phyloP scores from a whole-genome alignment of 2,888 invertebrate genomes.

The Drosophila multiciliata region DNA sequence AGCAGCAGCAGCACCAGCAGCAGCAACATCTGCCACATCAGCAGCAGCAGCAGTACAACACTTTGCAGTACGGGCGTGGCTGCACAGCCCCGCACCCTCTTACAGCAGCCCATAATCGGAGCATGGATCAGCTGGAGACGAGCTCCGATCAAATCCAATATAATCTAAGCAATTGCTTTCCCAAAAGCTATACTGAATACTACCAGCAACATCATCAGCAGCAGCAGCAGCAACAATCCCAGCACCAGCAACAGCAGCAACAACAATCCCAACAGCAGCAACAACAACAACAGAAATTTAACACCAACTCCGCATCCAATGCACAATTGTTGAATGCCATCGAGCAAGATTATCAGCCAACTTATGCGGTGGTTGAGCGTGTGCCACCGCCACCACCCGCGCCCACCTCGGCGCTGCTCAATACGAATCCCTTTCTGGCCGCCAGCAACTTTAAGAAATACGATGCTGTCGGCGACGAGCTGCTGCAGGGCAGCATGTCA shows the following conservation, averaged over 20 bases:
- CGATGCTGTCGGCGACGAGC: constrained; percentile 67
- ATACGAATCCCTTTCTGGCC: constrained; percentile 83
- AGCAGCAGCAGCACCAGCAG: constrained; percentile 78
- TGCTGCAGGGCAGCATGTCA: constrained; percentile 50
- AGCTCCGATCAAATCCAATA: constrained; percentile 78
- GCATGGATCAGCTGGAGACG: constrained; percentile 44
- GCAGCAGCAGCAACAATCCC: constrained; percentile 52
- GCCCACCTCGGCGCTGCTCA: constrained; percentile 53
- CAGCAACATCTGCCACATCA: constrained; percentile 58
- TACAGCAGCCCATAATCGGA: constrained; percentile 54
- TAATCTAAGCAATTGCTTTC: constrained; percentile 84
- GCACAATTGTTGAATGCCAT: constrained; percentile 78
- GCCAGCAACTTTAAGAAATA: constrained; percentile 83
- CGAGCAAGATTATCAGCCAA: constrained; percentile 81
- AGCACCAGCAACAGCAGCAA: constrained; percentile 49
- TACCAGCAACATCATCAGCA: constrained; percentile 81
- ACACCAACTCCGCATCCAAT: constrained; percentile 70
- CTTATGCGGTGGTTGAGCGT: constrained; percentile 81
- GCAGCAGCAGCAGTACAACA: constrained; percentile 85
- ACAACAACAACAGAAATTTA: constrained; percentile 57
- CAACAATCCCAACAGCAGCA: constrained; percentile 35
- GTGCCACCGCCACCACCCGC: constrained; percentile 53
- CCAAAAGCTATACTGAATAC: constrained; percentile 84
- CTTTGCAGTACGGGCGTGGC: constrained; percentile 77
- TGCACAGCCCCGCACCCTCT: constrained; percentile 62